Conservation (phyloP, 2,888 invertebrate species). For the Corbicula japonica region DNA sequence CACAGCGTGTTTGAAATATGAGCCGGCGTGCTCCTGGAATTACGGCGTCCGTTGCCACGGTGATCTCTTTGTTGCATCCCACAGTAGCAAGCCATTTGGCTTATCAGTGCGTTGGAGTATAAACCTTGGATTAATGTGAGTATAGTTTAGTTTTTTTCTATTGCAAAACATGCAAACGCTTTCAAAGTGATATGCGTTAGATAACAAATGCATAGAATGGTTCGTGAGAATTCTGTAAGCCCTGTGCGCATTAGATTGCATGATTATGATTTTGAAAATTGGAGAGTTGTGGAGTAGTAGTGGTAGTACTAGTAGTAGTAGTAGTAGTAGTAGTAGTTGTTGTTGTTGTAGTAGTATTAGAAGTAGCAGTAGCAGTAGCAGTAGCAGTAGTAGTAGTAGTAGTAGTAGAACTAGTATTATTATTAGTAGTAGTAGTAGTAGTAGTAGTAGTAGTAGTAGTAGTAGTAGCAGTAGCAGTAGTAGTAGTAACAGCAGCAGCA, state of each 20-base stretch:
- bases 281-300: neutral
- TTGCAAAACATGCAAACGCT: too few species aligned
- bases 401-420: neutral
- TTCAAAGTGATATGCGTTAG: too few species aligned
- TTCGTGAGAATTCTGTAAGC: too few species aligned
- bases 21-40: constrained; percentile 31
- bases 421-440: neutral
- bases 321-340: constrained; percentile 2
- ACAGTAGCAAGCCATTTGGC: constrained; percentile 26
- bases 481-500: neutral
- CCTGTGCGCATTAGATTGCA: too few species aligned
- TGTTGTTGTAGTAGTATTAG: neutral
- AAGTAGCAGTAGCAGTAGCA: neutral
- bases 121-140: too few species aligned
- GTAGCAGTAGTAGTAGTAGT: constrained; percentile 1
- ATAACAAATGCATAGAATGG: too few species aligned
- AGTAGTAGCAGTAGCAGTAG: constrained; percentile 1
- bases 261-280: neutral
- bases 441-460: constrained; percentile 2
- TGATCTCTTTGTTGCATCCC: constrained; percentile 1
- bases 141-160: too few species aligned
- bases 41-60: constrained; percentile 40
- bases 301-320: constrained; percentile 2
- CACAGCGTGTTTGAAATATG: constrained; percentile 30
- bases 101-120: constrained; percentile 36